Evolutionary conservation across 2,888 invertebrate genomes (phyloP), one percentile per base, ranked within the genome.

Genomic region (Cephus pygmeus): DNA sequence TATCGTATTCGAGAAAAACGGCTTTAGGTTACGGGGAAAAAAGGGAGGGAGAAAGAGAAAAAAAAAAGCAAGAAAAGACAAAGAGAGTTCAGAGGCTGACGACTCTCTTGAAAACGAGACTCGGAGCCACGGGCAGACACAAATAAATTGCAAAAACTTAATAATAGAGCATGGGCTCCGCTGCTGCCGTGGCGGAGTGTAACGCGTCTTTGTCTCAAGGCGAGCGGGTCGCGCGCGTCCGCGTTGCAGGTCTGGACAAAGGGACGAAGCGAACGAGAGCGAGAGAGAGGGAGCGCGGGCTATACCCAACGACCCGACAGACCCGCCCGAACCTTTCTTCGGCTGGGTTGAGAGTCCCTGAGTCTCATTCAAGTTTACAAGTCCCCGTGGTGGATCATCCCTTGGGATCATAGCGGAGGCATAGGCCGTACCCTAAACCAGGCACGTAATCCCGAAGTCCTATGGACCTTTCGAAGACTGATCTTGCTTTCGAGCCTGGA

Each of bases 111-210:
- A 69, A 77, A 77, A 85, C 83, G 81, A 83, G 85, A 81, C 81
- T 86, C 85, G 71, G 15, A 71, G 71, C 71, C 33, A 79, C 80
- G 79, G 80, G 90, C 90, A 90, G 91, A 91, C 91, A 91, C 90
- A 91, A 91, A 91, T 91, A 91, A 90, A 91, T 91, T 86, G 89
- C 88, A 88, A 91, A 89, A 91, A 91, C 89, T 90, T 91, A 90
- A 91, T 91, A 91, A 91, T 90, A 91, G 90, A 88, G 90, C 88
- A 86, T 87, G 85, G 85, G 36, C 36, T 15, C 83, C 81, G 84
- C 82, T 81, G 35, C 82, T 75, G 79, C 79, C 36, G 69, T 69
- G 79, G 77, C 56, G 23, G 15, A 71, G 71, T 69, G 31, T 71
- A 71, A 71, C 71, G 71, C 34, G 71, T 71, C 33, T 34, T 34